Conservation (phyloP, 2,888 invertebrate species). For the Drosophila falleni region DNA sequence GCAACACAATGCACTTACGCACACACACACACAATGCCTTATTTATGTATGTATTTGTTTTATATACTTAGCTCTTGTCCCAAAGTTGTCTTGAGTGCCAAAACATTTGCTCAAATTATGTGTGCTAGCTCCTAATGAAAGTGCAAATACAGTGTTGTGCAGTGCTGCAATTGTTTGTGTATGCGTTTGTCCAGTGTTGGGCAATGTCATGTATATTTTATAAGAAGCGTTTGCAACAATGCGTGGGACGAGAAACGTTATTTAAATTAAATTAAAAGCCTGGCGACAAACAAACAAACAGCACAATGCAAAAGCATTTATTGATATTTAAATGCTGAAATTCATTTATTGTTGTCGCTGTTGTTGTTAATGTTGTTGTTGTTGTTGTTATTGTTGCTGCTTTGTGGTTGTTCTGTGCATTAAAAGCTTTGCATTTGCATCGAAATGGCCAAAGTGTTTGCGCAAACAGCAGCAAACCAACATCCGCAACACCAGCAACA, state of each 20-base stretch:
- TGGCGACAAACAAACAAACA: constrained; percentile 61
- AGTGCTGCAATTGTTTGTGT: constrained; percentile 44
- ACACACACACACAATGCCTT: constrained; percentile 21
- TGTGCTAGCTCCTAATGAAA: constrained; percentile 58
- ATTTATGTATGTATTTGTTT: constrained; percentile 48
- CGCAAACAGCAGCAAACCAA: constrained; percentile 52
- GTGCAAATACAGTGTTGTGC: constrained; percentile 57
- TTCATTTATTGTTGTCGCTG: constrained; percentile 24
- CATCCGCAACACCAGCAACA: constrained; percentile 27
- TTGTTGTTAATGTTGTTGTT: constrained; percentile 24
- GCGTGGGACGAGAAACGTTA: constrained; percentile 40
- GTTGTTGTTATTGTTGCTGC: constrained; percentile 39
- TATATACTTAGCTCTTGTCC: constrained; percentile 57
- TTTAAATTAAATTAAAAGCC: constrained; percentile 79
- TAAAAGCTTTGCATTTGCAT: constrained; percentile 74
- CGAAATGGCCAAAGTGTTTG: constrained; percentile 68
- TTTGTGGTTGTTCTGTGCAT: constrained; percentile 70
- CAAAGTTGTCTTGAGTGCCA: constrained; percentile 67
- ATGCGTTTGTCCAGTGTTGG: constrained; percentile 54
- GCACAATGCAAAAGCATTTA: constrained; percentile 67
- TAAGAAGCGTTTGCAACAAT: constrained; percentile 11
- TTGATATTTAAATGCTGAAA: constrained; percentile 74
- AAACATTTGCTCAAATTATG: constrained; percentile 61
- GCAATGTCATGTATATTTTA: constrained; percentile 56
- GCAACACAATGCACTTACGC: constrained; percentile 35